Conservation (phyloP, 2,888 invertebrate species). For the Drosophila rubida region DNA sequence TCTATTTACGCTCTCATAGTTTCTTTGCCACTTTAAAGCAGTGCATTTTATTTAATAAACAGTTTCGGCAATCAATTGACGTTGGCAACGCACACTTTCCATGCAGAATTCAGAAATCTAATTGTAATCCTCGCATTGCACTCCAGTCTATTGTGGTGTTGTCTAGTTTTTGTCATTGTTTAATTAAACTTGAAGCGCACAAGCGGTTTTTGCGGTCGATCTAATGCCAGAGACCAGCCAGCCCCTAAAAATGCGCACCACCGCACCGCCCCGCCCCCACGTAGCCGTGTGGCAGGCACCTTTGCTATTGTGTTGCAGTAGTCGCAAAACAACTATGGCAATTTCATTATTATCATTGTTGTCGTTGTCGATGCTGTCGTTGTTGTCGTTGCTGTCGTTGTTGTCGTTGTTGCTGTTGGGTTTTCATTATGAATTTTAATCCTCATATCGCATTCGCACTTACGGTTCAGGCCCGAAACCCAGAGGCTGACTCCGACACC, state of each 20-base stretch:
- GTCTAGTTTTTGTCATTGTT: constrained; percentile 72
- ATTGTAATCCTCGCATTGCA: constrained; percentile 38
- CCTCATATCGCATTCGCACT: constrained; percentile 80
- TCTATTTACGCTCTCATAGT: no score
- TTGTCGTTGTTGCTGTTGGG: constrained; percentile 33
- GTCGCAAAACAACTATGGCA: constrained; percentile 50
- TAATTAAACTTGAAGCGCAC: constrained; percentile 76
- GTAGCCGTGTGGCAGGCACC: constrained; percentile 4
- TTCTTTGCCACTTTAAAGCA: background rate
- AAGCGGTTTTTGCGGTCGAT: constrained; percentile 71
- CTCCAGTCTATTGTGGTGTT: constrained; percentile 44
- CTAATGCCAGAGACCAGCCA: constrained; percentile 10
- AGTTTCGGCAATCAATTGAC: constrained; percentile 24
- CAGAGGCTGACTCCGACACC: constrained; percentile 6
- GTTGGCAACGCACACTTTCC: background rate
- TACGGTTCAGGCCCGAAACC: constrained; percentile 52
- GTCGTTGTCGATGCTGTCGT: no score
- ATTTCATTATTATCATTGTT: constrained; percentile 39
- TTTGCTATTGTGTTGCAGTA: constrained; percentile 38
- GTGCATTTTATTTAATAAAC: constrained; percentile 6
- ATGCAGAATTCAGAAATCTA: constrained; percentile 26
- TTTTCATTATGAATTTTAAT: constrained; percentile 79
- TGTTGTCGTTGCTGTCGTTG: constrained; percentile 12
- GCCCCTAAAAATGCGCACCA: constrained; percentile 14
- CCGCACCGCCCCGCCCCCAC: no score